Evolutionary conservation across 2,797 vertebrate genomes (phyloP).

Genomic region (Botia kubotai): DNA sequence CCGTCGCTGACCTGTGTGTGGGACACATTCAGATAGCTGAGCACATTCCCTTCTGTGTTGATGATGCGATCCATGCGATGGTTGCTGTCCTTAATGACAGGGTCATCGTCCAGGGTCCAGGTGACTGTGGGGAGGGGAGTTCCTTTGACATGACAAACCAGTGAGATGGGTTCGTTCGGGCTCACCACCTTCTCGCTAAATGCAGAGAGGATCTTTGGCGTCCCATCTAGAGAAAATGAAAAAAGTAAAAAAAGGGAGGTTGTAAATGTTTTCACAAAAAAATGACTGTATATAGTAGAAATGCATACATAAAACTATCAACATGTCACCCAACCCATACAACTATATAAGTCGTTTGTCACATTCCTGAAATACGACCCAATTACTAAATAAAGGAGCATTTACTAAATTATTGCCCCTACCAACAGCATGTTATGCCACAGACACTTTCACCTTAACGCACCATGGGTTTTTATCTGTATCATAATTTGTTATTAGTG

Average conservation of each 20-base stretch:
- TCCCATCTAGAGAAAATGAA: slow-evolving; percentile 84
- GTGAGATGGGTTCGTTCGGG: slow-evolving; percentile 92
- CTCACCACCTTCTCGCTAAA: slow-evolving; percentile 98
- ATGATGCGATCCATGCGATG: slow-evolving; percentile 95
- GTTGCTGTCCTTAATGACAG: slow-evolving; percentile 90
- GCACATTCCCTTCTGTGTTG: slow-evolving; percentile 91
- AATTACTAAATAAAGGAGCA: no score
- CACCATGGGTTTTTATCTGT: no score
- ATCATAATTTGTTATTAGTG: no score
- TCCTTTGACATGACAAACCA: slow-evolving; percentile 96
- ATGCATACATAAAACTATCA: no score
- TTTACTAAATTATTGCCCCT: no score
- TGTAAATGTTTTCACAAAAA: no score
- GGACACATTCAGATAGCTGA: slow-evolving; percentile 97
- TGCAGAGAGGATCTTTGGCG: slow-evolving; percentile 95
- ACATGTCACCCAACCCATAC: no score
- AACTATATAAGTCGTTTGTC: no score
- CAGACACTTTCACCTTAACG: no score
- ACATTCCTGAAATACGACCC: no score
- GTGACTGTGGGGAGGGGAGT: slow-evolving; percentile 91
- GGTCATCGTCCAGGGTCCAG: slow-evolving; percentile 97
- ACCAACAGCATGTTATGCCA: no score
- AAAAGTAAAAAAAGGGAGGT: not conserved
- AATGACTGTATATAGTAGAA: not conserved
- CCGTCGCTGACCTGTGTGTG: slow-evolving; percentile 95